These are phyloP conservation scores for Archilochus colubris DNA, from an alignment of 2,113 vertebrate genomes.

Conservation along the genomic window DNA sequence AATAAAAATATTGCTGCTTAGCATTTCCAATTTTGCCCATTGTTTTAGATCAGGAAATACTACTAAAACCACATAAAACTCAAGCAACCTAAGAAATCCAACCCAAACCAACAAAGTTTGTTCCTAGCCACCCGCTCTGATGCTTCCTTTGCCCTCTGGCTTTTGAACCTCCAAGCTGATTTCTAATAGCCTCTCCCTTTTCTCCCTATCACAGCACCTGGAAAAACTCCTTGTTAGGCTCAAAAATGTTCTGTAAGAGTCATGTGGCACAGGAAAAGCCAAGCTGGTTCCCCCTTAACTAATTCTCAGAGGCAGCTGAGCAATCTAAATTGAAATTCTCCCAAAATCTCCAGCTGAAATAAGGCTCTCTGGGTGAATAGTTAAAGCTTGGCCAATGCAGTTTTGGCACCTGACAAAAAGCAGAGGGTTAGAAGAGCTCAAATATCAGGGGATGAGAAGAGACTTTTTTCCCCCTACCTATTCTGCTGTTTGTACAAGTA, in stretches of 20 bases:
- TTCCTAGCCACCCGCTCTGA: background rate
- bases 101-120: background rate
- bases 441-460: background rate
- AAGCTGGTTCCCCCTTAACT: background rate
- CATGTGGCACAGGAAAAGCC: background rate
- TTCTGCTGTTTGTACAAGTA: conserved; percentile 34
- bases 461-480: background rate
- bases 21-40: background rate
- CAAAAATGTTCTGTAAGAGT: background rate
- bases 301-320: conserved; percentile 6
- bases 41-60: background rate
- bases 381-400: conserved; percentile 15
- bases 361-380: background rate
- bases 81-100: background rate
- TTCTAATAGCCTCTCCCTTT: background rate
- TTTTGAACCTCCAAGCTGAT: background rate
- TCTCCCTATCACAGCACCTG: background rate
- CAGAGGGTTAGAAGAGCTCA: background rate
- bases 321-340: conserved; percentile 24
- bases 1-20: background rate
- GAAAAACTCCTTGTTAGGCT: background rate
- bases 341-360: background rate
- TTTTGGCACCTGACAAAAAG: conserved; percentile 37
- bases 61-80: background rate
- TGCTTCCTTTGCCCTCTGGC: background rate